phyloP scores from a whole-genome alignment of 2,888 invertebrate species.

The Crepidodera aurea region DNA sequence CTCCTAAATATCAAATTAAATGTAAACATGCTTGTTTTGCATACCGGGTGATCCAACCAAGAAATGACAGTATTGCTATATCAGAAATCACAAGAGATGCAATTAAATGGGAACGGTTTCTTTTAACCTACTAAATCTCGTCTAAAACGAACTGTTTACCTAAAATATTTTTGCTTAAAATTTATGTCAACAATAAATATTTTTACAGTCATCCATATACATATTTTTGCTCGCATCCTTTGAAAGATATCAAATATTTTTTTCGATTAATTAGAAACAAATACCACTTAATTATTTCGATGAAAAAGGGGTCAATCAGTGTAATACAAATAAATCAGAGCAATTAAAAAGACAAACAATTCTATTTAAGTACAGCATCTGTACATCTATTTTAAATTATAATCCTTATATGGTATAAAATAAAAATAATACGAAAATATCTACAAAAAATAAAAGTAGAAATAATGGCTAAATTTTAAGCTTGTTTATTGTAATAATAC shows the following conservation, averaged over 20 bases:
- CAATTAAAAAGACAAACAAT: slow-evolving; percentile 44
- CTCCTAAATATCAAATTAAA: slow-evolving; percentile 73
- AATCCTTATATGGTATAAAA: no score
- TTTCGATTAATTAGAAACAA: slow-evolving; percentile 8
- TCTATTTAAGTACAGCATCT: slow-evolving; percentile 34
- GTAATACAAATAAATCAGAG: slow-evolving; percentile 28
- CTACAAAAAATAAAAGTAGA: not conserved
- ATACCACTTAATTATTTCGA: slow-evolving; percentile 48
- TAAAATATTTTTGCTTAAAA: not conserved
- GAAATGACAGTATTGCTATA: no score
- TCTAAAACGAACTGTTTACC: no score
- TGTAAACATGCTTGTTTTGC: not conserved
- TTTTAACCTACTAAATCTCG: no score
- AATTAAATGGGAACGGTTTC: no score
- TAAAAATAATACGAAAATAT: no score
- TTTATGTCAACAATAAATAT: not conserved
- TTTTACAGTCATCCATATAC: not conserved
- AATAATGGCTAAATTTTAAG: not conserved
- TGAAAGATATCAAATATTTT: not conserved
- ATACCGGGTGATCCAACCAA: no score
- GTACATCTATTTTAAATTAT: no score
- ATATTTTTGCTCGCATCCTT: not conserved
- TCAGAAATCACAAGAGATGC: no score
- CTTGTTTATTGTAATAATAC: not conserved
- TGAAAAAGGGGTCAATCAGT: slow-evolving; percentile 49